Evolutionary conservation across 92 coral and sea anemone species (phyloP), one percentile per base, ranked within the genome.

Genomic region (Siderastrea radians): DNA sequence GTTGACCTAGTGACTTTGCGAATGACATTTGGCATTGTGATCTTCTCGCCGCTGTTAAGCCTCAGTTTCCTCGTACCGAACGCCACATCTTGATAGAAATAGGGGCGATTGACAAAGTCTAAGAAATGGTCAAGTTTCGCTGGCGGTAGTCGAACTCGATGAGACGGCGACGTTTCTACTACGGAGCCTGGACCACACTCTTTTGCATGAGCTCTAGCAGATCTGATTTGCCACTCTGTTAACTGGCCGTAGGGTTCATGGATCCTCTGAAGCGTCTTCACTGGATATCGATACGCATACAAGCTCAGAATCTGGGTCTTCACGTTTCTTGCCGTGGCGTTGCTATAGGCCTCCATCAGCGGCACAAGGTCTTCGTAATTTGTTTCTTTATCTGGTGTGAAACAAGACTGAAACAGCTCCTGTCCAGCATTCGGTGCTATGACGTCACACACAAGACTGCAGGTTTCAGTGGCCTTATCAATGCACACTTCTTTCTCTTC

Each of bases 21-120:
- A 48, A 94, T 88, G 50, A 88, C 87, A 77, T 94, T 88, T 12
- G 93, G 96, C 96, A 91, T 94, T 5, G 68, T 83, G 49, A 94
- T 70, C 53, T 54, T 81, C 63, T 77, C 94, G 79, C 93, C 94
- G 53, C 91, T 91, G 57, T 80, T 69, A 60, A 93, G 90, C 85
- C 9, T 87, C 48, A 91, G 90, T 69, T 65, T 91, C 81, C 96
- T 88, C 43, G 94, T 93, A 52, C 94, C 96, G 16, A 88, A 91
- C 3, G 94, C 96, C n/a, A 93, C 96, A 83, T 93, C 96, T 70
- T 93, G 96, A 84, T 93, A 86, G 69, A 93, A 93, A 82, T 93
- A 93, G 19, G 95, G 95, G 66, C 95, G 90, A 55, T 90, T 90
- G 1, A 72, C 72, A 84, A 93, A 93, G 85, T 93, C 96, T 38